A percentile compares a stretch with the other conserved stretches of the same genome.
phyloP scores from a whole-genome alignment of 2,797 vertebrate genomes.

The Linurgus olivaceus region DNA sequence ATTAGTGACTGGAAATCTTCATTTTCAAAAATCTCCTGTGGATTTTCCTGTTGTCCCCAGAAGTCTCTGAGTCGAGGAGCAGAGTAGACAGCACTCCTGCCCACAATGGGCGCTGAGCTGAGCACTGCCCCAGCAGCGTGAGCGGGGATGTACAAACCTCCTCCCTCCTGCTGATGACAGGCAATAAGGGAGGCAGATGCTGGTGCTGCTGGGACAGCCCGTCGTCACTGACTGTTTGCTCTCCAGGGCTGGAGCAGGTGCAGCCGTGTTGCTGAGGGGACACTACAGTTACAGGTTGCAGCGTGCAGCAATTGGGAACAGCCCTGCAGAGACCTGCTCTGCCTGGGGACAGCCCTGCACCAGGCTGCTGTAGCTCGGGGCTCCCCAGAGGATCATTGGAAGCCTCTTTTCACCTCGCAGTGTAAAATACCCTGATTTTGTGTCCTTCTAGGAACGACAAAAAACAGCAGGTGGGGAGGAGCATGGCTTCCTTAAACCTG shows the following conservation, averaged over 20 bases:
- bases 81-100: not conserved
- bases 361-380: accelerated
- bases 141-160: accelerated
- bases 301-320: accelerated
- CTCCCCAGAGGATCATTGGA: not conserved
- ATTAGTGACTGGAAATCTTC: not conserved
- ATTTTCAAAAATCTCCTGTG: not conserved
- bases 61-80: not conserved
- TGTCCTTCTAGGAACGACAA: not conserved
- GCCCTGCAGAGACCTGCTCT: not conserved
- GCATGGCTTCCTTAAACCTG: not conserved
- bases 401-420: not conserved
- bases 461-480: not conserved
- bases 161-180: not conserved
- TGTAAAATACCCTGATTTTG: accelerated
- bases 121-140: not conserved
- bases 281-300: not conserved
- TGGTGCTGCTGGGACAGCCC: not conserved
- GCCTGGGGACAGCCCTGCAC: not conserved
- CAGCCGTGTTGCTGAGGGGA: not conserved
- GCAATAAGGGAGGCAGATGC: not conserved
- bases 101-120: accelerated
- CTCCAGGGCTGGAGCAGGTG: not conserved
- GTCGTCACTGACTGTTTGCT: not conserved
- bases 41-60: not conserved